Base-by-base conservation (phyloP, 2,888 invertebrate species). In the Drosophila setosimentum region DNA sequence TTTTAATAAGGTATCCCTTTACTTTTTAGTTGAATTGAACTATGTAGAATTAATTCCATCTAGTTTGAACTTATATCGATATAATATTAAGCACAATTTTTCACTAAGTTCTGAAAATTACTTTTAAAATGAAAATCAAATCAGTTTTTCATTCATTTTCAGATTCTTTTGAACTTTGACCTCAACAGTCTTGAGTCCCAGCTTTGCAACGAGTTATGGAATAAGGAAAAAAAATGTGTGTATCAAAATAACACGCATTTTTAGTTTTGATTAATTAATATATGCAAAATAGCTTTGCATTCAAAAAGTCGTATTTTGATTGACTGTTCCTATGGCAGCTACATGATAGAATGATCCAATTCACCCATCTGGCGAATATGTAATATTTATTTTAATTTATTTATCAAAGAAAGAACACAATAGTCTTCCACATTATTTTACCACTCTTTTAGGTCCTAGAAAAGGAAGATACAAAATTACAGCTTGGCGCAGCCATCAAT, bases 41-140 rank as follows among this genome's bases (percentile, higher is more conserved):
- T 0, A 2, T 45, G 7, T 21, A 1, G 3, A 13, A 7, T 42
- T 21, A 42, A 3, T 42, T 11, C 5, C n/a, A 42, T 42, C 11
- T 3, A n/a, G 0, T 3, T 37, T 0, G 0, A 8, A n/a, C n/a
- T 37, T 8, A 18, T 8, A 0, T 5, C 33, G 16, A 35, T 18
- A 35, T 2, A 6, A 35, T 35, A 16, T 35, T 35, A 35, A 35
- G 35, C 35, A 7, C 6, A 0, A 6, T 16, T 16, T 35, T 13
- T 13, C 33, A 37, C 2, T 2, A n/a, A 40, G n/a, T n/a, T 40
- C 1, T 4, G 10, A n/a, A n/a, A 40, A n/a, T n/a, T 4, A 40
- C 10, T 2, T n/a, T n/a, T 40, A 10, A n/a, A n/a, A 4, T n/a
- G 0, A n/a, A 40, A 40, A n/a, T 1, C 11, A 11, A 18, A 18